These are phyloP conservation scores for Eueides isabella DNA, from an alignment of 1,140 invertebrate species.

Conservation along the genomic window DNA sequence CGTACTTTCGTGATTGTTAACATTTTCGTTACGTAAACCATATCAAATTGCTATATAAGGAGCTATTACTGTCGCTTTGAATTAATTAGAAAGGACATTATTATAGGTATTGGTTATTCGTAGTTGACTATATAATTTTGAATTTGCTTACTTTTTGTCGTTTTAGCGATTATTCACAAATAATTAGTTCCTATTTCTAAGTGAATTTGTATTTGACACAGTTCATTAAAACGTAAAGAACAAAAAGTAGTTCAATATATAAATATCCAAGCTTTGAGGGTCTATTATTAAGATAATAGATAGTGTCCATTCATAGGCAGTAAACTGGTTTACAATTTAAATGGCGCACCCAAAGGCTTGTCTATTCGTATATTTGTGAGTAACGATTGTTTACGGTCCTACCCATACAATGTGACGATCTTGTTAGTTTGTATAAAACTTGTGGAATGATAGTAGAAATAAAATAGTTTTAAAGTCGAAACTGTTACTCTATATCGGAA, in stretches of 20 bases:
- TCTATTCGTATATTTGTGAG: conserved; percentile 5
- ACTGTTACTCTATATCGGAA: too few species aligned
- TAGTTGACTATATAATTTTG: conserved; percentile 4
- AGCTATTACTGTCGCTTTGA: conserved; percentile 35
- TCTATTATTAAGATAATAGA: conserved; percentile 41
- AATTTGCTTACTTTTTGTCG: conserved; percentile 10
- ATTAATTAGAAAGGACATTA: conserved; percentile 43
- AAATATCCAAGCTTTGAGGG: conserved; percentile 11
- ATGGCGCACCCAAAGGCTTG: conserved; percentile 24
- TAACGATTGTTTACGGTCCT: conserved; percentile 14
- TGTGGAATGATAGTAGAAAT: too few species aligned
- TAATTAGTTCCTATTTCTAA: not conserved
- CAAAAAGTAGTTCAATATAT: not conserved
- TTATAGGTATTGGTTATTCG: conserved; percentile 22
- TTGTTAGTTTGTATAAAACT: not conserved
- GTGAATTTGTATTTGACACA: not conserved
- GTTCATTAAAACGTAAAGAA: not conserved
- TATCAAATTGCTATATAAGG: conserved; percentile 16
- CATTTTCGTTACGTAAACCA: not conserved
- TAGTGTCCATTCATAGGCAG: conserved; percentile 29
- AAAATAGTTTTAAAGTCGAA: too few species aligned
- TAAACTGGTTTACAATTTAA: conserved; percentile 35
- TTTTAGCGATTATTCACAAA: not conserved
- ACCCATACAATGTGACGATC: not conserved
- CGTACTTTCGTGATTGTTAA: not conserved